Conservation (phyloP, 2,113 vertebrate species). For the Ammodytes marinus region DNA sequence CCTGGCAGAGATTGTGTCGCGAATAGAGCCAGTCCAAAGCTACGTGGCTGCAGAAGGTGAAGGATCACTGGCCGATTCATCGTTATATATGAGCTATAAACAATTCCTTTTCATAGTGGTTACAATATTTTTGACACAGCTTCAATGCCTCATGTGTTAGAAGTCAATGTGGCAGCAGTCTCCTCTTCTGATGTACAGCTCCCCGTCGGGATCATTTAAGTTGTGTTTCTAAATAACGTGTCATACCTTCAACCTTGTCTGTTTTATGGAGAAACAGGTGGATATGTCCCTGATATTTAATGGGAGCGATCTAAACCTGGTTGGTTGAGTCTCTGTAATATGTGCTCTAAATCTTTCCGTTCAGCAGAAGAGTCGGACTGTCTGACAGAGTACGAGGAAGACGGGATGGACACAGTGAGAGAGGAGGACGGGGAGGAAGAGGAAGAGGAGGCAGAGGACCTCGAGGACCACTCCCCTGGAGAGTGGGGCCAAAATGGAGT, state of each 20-base stretch:
- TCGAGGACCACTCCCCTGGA: conserved; percentile 78
- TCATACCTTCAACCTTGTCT: not conserved
- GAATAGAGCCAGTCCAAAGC: conserved; percentile 92
- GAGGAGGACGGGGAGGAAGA: conserved; percentile 88
- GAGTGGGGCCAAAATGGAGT: conserved; percentile 83
- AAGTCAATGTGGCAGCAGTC: conserved; percentile 9
- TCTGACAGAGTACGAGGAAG: conserved; percentile 93
- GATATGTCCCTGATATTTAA: conserved; percentile 38
- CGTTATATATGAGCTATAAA: not conserved
- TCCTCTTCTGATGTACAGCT: not conserved
- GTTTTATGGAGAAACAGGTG: conserved; percentile 30
- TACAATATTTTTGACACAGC: not conserved
- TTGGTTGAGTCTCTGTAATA: conserved; percentile 24
- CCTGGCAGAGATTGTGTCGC: conserved; percentile 94
- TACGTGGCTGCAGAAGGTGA: conserved; percentile 86
- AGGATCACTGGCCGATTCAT: not conserved
- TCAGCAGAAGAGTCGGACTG: conserved; percentile 92
- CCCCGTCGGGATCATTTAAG: conserved; percentile 17
- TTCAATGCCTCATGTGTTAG: not conserved
- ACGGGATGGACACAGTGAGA: conserved; percentile 87
- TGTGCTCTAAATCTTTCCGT: conserved; percentile 51
- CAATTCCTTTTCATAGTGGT: not conserved
- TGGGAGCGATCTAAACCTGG: conserved; percentile 1
- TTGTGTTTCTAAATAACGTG: conserved; percentile 31
- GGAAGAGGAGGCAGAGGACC: conserved; percentile 78